Percentiles rank a stretch among this genome's conserved stretches.
phyloP scores from a whole-genome alignment of 2,797 vertebrate species.

The Clamator glandarius region DNA sequence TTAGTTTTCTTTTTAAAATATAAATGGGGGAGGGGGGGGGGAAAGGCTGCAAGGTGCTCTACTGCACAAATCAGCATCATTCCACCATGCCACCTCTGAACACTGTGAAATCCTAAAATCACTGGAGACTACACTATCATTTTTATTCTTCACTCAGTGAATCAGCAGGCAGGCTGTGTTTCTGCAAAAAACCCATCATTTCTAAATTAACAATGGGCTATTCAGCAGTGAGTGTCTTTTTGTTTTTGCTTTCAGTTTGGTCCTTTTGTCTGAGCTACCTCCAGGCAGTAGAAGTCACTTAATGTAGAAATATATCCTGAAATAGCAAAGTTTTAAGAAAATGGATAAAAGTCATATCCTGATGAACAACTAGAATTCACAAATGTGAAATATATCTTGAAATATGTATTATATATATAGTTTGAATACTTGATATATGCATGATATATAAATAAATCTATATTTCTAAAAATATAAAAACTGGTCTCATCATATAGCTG shows the following conservation, averaged over 20 bases:
- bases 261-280: background rate
- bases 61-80: background rate
- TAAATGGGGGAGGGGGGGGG: accelerated
- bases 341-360: background rate
- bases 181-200: background rate
- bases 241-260: background rate
- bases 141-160: background rate
- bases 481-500: background rate
- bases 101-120: background rate
- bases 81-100: background rate
- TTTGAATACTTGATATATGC: background rate
- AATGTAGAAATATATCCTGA: background rate
- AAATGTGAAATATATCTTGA: background rate
- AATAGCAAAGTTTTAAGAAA: background rate
- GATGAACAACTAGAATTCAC: background rate
- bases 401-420: background rate
- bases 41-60: background rate
- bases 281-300: background rate
- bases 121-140: background rate
- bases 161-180: background rate
- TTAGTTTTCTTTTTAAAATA: background rate
- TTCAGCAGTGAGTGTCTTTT: background rate
- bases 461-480: background rate
- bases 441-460: background rate
- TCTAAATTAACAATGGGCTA: background rate